Percentiles rank a stretch among this genome's conserved stretches.
Evolutionary conservation across 2,888 invertebrate species (phyloP).

Genomic region (Sesia apiformis): DNA sequence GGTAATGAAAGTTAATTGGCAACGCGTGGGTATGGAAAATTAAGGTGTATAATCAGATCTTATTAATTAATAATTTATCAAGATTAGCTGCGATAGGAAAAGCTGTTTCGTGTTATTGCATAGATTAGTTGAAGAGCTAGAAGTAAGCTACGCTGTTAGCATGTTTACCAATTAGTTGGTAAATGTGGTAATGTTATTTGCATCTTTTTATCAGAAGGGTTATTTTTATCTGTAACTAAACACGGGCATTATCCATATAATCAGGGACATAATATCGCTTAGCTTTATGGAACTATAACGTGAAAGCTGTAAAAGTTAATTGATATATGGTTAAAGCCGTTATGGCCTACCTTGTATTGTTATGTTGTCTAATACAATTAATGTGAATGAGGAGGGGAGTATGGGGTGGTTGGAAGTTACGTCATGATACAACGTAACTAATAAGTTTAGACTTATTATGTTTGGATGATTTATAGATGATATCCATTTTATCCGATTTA

Average conservation of each 20-base stretch:
- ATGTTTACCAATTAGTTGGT: no score
- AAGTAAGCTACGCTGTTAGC: no score
- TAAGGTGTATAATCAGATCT: neutral
- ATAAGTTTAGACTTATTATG: no score
- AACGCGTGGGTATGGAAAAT: no score
- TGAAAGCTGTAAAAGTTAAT: constrained; percentile 28
- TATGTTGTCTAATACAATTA: neutral
- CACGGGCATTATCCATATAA: no score
- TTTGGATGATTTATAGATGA: no score
- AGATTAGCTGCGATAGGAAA: neutral
- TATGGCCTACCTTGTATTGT: neutral
- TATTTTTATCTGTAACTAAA: neutral
- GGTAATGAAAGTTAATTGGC: no score
- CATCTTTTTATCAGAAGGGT: neutral
- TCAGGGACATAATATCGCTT: no score
- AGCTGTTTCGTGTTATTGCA: neutral
- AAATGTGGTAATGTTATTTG: neutral
- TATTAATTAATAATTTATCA: neutral
- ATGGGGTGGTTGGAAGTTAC: no score
- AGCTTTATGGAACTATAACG: neutral
- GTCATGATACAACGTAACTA: no score
- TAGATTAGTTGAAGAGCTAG: no score
- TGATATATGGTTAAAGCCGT: constrained; percentile 12
- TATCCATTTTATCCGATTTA: no score
- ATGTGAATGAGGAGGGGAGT: neutral